Evolutionary conservation across 2,888 invertebrate genomes (phyloP).

Genomic region (Chymomyza amoena): DNA sequence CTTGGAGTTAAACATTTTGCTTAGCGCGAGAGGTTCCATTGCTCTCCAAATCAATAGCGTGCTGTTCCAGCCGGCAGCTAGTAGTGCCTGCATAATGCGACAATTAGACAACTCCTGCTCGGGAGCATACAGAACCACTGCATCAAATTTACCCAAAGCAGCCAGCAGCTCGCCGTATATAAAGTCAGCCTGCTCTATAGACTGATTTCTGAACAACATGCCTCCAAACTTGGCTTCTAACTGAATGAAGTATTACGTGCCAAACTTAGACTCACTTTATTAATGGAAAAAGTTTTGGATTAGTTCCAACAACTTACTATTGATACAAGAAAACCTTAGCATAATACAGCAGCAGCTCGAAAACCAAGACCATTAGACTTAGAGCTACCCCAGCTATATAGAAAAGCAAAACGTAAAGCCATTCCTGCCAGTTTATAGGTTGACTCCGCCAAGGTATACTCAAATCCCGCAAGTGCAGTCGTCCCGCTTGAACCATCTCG

Average conservation of each 20-base stretch:
- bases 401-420: neutral
- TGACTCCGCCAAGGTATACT: neutral
- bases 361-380: neutral
- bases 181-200: conserved; percentile 13
- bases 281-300: neutral
- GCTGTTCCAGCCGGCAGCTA: neutral
- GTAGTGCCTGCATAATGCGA: neutral
- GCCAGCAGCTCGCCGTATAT: conserved; percentile 27
- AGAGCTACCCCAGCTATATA: neutral
- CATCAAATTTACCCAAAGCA: conserved; percentile 22
- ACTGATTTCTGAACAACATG: conserved; percentile 2
- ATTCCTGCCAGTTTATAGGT: neutral
- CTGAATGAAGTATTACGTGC: neutral
- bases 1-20: conserved; percentile 27
- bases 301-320: neutral
- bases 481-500: neutral
- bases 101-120: neutral
- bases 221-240: neutral
- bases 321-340: neutral
- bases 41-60: conserved; percentile 31
- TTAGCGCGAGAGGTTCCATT: neutral
- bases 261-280: neutral
- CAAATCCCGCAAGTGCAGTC: neutral
- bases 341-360: neutral
- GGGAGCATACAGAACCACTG: conserved; percentile 46